Evolutionary conservation across 2,888 invertebrate species (phyloP).

Genomic region (Noctua janthe): DNA sequence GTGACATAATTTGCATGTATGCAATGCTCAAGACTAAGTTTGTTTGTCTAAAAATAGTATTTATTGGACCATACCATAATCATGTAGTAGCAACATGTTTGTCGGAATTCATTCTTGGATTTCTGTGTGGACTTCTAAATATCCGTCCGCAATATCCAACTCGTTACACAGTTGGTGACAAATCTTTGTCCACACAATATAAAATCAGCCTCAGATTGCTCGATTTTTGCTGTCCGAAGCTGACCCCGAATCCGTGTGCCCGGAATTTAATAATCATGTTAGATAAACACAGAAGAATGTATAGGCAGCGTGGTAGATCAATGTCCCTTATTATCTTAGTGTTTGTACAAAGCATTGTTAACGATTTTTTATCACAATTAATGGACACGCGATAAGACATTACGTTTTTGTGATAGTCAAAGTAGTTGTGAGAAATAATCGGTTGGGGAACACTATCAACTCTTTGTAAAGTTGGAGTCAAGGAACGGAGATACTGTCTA

Average conservation of each 20-base stretch:
- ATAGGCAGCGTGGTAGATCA: slow-evolving; percentile 51
- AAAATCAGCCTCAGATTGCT: slow-evolving; percentile 32
- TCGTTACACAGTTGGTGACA: slow-evolving; percentile 8
- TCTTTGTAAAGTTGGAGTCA: slow-evolving; percentile 3
- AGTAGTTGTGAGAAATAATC: slow-evolving; percentile 34
- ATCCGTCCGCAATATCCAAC: background rate
- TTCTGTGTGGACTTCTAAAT: background rate
- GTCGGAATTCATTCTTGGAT: background rate
- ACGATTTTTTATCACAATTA: slow-evolving; percentile 60
- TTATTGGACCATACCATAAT: background rate
- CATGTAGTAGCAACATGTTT: background rate
- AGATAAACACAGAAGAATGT: slow-evolving; percentile 60
- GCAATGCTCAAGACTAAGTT: background rate
- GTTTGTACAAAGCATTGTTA: slow-evolving; percentile 57
- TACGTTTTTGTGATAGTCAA: slow-evolving; percentile 44
- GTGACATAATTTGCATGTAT: slow-evolving; percentile 33
- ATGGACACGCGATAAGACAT: slow-evolving; percentile 59
- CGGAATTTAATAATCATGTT: slow-evolving; percentile 70
- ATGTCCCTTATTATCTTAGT: slow-evolving; percentile 62
- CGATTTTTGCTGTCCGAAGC: slow-evolving; percentile 33
- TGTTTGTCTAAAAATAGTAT: slow-evolving; percentile 23
- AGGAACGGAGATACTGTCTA: background rate
- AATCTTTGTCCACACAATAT: slow-evolving; percentile 35
- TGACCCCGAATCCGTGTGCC: slow-evolving; percentile 29
- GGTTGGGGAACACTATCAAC: slow-evolving; percentile 5